Percentiles rank a stretch among this genome's conserved stretches.
These are phyloP conservation scores for Rafetus swinhoei DNA, from an alignment of 2,113 vertebrate species.

Conservation along the genomic window DNA sequence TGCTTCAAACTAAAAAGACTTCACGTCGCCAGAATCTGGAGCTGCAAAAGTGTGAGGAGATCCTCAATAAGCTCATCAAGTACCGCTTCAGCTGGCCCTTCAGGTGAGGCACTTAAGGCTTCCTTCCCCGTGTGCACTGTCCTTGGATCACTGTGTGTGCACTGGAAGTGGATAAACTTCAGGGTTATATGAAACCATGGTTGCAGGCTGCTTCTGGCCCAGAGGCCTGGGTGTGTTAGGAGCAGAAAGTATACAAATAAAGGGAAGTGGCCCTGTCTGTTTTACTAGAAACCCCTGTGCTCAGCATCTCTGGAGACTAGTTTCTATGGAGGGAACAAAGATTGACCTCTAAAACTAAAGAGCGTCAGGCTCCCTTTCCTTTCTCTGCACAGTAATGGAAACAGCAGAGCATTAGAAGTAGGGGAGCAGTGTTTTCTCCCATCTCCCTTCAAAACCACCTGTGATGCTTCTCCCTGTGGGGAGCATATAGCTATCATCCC, in stretches of 20 bases:
- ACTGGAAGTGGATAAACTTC: background rate
- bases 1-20: constrained; percentile 85
- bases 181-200: background rate
- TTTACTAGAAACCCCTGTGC: background rate
- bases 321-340: background rate
- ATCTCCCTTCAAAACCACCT: background rate
- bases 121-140: fast-evolving
- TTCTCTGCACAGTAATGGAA: background rate
- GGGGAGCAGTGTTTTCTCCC: background rate
- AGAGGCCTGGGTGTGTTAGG: fast-evolving
- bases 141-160: fast-evolving
- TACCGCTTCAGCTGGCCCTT: constrained; percentile 98
- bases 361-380: background rate
- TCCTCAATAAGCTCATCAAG: constrained; percentile 92
- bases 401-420: background rate
- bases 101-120: constrained; percentile 81
- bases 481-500: fast-evolving
- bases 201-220: background rate
- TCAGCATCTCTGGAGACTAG: background rate
- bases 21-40: constrained; percentile 84
- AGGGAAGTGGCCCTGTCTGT: background rate
- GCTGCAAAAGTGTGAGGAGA: constrained; percentile 93
- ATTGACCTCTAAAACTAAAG: background rate
- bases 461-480: no score
- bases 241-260: background rate